Evolutionary conservation across 2,888 invertebrate species (phyloP).

Genomic region (Eurytoma adleriae): DNA sequence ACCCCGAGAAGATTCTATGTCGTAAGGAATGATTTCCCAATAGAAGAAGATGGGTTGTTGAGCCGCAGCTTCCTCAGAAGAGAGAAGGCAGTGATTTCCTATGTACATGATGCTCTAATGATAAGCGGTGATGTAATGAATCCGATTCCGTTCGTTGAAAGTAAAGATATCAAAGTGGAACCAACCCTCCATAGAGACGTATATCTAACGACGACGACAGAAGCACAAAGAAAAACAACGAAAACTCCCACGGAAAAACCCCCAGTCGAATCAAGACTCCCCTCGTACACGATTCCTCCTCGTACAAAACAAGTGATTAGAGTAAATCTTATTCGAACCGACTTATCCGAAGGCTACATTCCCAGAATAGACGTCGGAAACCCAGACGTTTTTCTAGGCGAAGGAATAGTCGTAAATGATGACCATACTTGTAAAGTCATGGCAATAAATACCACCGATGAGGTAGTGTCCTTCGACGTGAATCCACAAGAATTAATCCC

Average conservation of each 20-base stretch:
- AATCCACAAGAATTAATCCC: neutral
- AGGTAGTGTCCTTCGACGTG: neutral
- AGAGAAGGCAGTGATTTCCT: neutral
- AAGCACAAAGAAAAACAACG: neutral
- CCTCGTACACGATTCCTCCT: neutral
- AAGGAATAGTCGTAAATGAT: neutral
- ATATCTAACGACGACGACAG: neutral
- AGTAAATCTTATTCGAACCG: neutral
- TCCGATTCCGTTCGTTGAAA: neutral
- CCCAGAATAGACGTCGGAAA: neutral
- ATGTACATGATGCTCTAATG: neutral
- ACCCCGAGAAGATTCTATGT: neutral
- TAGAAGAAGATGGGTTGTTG: conserved; percentile 9
- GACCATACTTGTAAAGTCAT: neutral
- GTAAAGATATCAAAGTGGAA: neutral
- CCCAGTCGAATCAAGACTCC: neutral
- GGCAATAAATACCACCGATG: neutral
- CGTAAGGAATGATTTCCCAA: conserved; percentile 36
- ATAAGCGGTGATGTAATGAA: neutral
- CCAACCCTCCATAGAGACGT: too few relatives aligned
- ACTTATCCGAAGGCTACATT: neutral
- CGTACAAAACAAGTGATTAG: neutral
- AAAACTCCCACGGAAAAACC: neutral
- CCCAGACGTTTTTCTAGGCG: neutral
- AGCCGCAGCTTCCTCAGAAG: conserved; percentile 4